Evolutionary conservation across 2,888 invertebrate genomes (phyloP).

Genomic region (Phyllotreta striolata): DNA sequence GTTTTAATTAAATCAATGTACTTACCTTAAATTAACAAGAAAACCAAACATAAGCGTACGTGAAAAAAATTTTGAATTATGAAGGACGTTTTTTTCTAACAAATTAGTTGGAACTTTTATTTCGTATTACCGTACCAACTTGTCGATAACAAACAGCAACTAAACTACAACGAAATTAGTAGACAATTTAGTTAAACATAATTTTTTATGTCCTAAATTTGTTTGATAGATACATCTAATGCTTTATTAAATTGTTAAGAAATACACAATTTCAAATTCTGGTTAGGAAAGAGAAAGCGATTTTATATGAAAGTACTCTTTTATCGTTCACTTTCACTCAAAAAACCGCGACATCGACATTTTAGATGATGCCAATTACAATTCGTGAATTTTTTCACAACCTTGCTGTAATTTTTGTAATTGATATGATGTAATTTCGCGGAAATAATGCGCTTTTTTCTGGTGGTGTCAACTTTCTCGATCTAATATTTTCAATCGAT

Average conservation of each 20-base stretch:
- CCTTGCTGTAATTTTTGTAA: neutral
- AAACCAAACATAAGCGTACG: slow-evolving; percentile 1
- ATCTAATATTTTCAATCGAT: neutral
- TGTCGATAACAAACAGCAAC: too few relatives aligned
- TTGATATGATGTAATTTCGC: slow-evolving; percentile 1
- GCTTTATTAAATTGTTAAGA: slow-evolving; percentile 3
- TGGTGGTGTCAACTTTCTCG: neutral
- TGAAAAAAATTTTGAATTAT: neutral
- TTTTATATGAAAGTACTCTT: slow-evolving; percentile 39
- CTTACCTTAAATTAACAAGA: slow-evolving; percentile 3
- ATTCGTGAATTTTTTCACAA: neutral
- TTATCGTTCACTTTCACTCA: slow-evolving; percentile 47
- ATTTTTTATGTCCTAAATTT: too few relatives aligned
- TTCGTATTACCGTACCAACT: too few relatives aligned
- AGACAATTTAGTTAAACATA: too few relatives aligned
- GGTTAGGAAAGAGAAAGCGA: slow-evolving; percentile 45
- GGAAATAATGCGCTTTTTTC: slow-evolving; percentile 14
- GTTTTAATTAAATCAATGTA: neutral
- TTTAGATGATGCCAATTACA: slow-evolving; percentile 7
- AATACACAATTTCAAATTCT: slow-evolving; percentile 27
- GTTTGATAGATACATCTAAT: too few relatives aligned
- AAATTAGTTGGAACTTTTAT: too few relatives aligned
- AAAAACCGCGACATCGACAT: slow-evolving; percentile 33
- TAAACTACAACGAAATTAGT: too few relatives aligned
- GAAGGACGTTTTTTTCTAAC: too few relatives aligned